Base-by-base conservation (phyloP, 2,888 invertebrate genomes). In the Onchidella celtica region DNA sequence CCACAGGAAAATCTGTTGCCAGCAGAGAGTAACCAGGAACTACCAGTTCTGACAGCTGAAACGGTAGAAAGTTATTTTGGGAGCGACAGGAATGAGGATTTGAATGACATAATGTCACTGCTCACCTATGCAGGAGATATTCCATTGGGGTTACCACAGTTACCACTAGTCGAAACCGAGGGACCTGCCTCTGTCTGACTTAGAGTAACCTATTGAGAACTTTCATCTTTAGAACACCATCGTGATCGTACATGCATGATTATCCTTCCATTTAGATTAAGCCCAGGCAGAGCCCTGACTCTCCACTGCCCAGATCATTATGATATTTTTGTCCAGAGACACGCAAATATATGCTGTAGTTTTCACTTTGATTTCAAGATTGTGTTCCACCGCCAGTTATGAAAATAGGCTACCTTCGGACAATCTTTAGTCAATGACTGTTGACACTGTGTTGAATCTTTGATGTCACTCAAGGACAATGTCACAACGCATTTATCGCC, bases 61-160 rank as follows among this genome's bases (percentile, higher is more conserved):
- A 47, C 77, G 1, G 63, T 65, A 11, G 77, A 77, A 32, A 27
- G 32, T 27, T 9, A 11, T 27, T 27, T 21, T 32, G 27, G 57
- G 27, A 57, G 66, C n/a, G 68, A 77, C 68, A 77, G 34, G 21
- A 55, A 66, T 1, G 77, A 77, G 27, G n/a, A 68, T 27, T 66
- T 77, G 0, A 40, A 63, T 57, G 77, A 77, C 68, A 68, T 77
- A 9, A 77, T 77, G 77, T 59, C 57, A 29, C 65, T 77, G 3
- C 66, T 55, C 55, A 77, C 27, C 55, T 66, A 65, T 29, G 57
- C 40, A 21, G 66, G 55, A 27, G 57, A 66, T 17, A 14, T 55
- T 1, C n/a, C 77, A 36, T 47, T 59, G 24, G 66, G 47, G 2
- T 40, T 65, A 36, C 57, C 66, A 27, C 34, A 68, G 55, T 66